A percentile compares a stretch with the other conserved stretches of the same genome.
Conservation (phyloP, 2,113 vertebrate species). For the Petroica traversi region DNA sequence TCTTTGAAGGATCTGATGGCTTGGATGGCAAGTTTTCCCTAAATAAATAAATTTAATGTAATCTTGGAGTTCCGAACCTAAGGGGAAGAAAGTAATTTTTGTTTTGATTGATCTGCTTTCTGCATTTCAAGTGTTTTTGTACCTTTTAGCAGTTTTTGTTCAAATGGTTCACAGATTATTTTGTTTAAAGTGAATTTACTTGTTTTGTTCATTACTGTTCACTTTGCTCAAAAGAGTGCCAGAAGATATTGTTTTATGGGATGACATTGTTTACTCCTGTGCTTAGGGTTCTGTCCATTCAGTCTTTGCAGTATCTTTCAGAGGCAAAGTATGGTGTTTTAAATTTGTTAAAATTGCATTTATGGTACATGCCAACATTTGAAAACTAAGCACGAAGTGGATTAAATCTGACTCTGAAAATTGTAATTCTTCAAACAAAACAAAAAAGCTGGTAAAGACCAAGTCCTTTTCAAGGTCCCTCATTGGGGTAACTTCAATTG, state of each 20-base stretch:
- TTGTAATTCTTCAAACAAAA: neutral
- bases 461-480: neutral
- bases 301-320: neutral
- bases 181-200: neutral
- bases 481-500: neutral
- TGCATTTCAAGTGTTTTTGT: neutral
- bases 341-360: neutral
- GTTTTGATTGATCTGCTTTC: neutral
- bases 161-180: neutral
- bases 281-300: neutral
- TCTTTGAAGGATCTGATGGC: neutral
- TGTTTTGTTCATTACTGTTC: neutral
- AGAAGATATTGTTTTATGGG: neutral
- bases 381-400: neutral
- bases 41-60: neutral
- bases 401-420: neutral
- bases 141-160: neutral
- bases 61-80: neutral
- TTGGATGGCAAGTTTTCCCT: neutral
- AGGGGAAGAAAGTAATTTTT: neutral
- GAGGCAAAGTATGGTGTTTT: neutral
- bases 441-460: neutral
- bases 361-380: neutral
- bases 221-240: neutral
- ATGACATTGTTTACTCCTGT: neutral